Conservation (phyloP, 1,140 invertebrate genomes). For the Akabosia matsudoensis region DNA sequence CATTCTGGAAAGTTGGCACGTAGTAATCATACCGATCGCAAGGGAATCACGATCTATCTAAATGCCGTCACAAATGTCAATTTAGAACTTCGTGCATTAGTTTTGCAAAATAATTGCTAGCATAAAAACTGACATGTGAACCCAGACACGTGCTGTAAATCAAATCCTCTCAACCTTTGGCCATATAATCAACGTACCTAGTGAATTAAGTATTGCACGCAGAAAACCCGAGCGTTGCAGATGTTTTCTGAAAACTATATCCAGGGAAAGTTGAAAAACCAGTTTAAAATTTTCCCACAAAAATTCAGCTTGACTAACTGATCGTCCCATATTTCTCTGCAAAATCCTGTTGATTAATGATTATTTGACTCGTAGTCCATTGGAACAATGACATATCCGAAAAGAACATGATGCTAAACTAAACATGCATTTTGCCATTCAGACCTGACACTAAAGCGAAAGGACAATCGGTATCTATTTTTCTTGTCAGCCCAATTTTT, state of each 20-base stretch:
- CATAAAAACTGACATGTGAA: constrained; percentile 11
- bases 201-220: too few species aligned
- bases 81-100: not conserved
- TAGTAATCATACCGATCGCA: not conserved
- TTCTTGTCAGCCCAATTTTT: not conserved
- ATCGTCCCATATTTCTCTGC: not conserved
- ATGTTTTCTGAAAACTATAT: not conserved
- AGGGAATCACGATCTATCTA: not conserved
- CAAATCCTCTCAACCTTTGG: not conserved
- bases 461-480: not conserved
- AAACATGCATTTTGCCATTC: too few species aligned
- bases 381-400: not conserved
- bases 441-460: not conserved
- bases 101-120: not conserved
- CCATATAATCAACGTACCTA: too few species aligned
- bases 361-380: too few species aligned
- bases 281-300: not conserved
- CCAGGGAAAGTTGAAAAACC: not conserved
- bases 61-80: not conserved
- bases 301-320: not conserved
- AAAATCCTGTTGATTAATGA: constrained; percentile 2
- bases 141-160: not conserved
- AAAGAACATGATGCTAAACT: too few species aligned
- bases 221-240: too few species aligned
- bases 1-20: too few species aligned